Percentiles rank a stretch among this genome's conserved stretches.
These are phyloP conservation scores for Buathra laborator DNA, from an alignment of 2,888 invertebrate genomes.

Conservation along the genomic window DNA sequence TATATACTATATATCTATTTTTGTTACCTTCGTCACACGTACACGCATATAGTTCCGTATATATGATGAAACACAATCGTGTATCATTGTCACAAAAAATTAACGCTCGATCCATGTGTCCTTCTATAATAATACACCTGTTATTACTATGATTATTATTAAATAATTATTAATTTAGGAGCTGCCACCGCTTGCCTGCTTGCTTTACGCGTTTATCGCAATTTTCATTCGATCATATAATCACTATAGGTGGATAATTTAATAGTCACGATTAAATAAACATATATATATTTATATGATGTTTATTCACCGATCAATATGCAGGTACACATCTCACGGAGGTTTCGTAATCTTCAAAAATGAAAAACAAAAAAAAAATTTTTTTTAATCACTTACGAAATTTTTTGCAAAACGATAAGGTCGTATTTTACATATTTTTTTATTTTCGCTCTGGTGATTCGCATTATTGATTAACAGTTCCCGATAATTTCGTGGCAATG, in stretches of 20 bases:
- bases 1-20: slow-evolving; percentile 67
- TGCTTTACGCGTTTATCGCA: slow-evolving; percentile 76
- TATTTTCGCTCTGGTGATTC: background rate
- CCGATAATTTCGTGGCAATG: background rate
- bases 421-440: background rate
- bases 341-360: background rate
- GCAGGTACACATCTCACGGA: slow-evolving; percentile 41
- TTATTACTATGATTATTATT: slow-evolving; percentile 48
- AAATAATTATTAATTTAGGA: slow-evolving; percentile 74
- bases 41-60: slow-evolving; percentile 47
- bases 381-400: background rate
- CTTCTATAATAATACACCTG: slow-evolving; percentile 41
- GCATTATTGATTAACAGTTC: background rate
- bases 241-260: slow-evolving; percentile 51
- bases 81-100: slow-evolving; percentile 38
- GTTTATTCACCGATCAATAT: slow-evolving; percentile 32
- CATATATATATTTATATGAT: slow-evolving; percentile 24
- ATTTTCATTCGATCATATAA: slow-evolving; percentile 61
- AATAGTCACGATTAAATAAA: slow-evolving; percentile 50
- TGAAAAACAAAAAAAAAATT: background rate
- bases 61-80: slow-evolving; percentile 25
- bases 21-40: slow-evolving; percentile 25
- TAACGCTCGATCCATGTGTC: slow-evolving; percentile 65
- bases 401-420: background rate
- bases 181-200: slow-evolving; percentile 82